phyloP scores from a whole-genome alignment of 2,888 invertebrate genomes.

The Odontothrips loti region DNA sequence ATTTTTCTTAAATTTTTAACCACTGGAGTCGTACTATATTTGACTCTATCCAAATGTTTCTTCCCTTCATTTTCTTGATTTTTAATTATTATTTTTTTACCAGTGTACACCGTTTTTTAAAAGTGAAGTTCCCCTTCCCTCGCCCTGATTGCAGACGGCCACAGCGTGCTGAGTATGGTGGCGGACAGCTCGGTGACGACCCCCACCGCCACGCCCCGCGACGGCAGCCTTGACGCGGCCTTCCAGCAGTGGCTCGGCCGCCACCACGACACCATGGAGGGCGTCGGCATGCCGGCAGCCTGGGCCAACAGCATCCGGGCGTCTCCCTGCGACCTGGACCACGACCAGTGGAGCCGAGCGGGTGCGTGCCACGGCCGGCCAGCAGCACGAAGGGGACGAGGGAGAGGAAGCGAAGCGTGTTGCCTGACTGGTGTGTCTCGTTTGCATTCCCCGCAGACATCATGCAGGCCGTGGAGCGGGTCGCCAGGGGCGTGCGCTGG shows the following conservation, averaged over 20 bases:
- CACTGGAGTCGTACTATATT: no score
- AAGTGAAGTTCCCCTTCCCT: no score
- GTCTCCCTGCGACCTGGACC: conserved; percentile 11
- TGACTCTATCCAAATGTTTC: no score
- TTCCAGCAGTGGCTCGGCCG: conserved; percentile 46
- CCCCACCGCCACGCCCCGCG: conserved; percentile 71
- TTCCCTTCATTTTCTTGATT: no score
- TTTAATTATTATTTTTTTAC: no score
- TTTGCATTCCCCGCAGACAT: background rate
- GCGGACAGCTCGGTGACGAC: conserved; percentile 74
- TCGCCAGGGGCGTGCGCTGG: conserved; percentile 46
- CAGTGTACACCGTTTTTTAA: no score
- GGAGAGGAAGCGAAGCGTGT: background rate
- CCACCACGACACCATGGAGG: conserved; percentile 43
- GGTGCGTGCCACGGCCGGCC: background rate
- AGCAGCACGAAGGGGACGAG: background rate
- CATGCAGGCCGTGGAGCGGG: conserved; percentile 31
- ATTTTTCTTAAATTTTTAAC: no score
- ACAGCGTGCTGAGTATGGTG: conserved; percentile 46
- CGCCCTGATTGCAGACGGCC: background rate
- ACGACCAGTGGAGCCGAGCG: background rate
- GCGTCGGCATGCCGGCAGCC: conserved; percentile 37
- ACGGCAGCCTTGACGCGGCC: conserved; percentile 76
- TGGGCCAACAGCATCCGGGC: background rate
- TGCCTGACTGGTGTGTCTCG: background rate